Evolutionary conservation across 2,797 vertebrate species (phyloP), one percentile per base, ranked within the genome.

Genomic region (Falco cherrug): DNA sequence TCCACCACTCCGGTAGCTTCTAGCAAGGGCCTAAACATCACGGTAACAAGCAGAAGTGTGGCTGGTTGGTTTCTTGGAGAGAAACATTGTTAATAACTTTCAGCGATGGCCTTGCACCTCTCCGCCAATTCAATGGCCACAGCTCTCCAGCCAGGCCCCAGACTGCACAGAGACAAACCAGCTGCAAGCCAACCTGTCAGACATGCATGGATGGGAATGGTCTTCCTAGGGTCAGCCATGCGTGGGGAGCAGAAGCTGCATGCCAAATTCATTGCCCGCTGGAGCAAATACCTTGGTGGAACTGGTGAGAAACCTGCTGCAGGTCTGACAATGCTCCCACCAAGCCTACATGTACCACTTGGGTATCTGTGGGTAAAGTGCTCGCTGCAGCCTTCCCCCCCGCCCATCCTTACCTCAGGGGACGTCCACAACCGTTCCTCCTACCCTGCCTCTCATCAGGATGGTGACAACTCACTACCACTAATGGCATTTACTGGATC

Each of bases 111-210:
- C 87, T 95, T 6, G 22, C 29, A 88, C 79, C 84, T 94, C 61
- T 95, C 90, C 87, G 87, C 10, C 33, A 69, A 31, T 41, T 89
- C 84, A 80, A 91, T 0, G 13, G 90, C 81, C 77, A 73, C 83
- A 94, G 79, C 57, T 90, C 84, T 96, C 92, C 92, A 78, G 78
- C 81, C 76, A 90, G 94, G 86, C 78, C 94, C 5, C 3, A 92
- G 89, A 93, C 84, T 80, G 90, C 93, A 95, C 87, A 95, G 81
- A 95, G 93, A 96, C 93, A 93, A 95, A 95, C 68, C 65, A 97
- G 93, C 93, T 93, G 93, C 96, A 97, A 97, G 96, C 94, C 96
- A 97, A 95, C 89, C 88, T 93, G 84, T 96, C 68, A 94, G 84
- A 87, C 94, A 95, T 95, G 95, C 93, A 94, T 87, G 94, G 88